A percentile compares a stretch with the other conserved stretches of the same genome.
Evolutionary conservation across 2,888 invertebrate genomes (phyloP).

Genomic region (Zygaena filipendulae): DNA sequence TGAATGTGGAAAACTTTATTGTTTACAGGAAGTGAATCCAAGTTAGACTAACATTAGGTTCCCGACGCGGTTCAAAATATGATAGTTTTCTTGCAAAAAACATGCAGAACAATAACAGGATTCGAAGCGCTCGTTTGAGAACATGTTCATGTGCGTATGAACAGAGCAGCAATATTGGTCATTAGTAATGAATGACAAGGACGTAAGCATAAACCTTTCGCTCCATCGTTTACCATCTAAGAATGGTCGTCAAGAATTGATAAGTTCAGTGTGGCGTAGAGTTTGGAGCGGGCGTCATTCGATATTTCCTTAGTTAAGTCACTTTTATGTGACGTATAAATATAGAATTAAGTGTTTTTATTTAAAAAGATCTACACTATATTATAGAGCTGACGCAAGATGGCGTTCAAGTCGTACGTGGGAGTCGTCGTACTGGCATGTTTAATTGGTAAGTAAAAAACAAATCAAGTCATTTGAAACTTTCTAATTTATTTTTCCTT

Average conservation of each 20-base stretch:
- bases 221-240: constrained; percentile 43
- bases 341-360: constrained; percentile 31
- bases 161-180: too few species aligned
- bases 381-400: too few species aligned
- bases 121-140: constrained; percentile 29
- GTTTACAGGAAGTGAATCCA: too few species aligned
- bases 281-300: constrained; percentile 48
- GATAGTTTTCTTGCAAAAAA: constrained; percentile 48
- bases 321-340: constrained; percentile 42
- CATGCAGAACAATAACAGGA: constrained; percentile 61
- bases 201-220: constrained; percentile 49
- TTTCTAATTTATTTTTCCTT: too few species aligned
- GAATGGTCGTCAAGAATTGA: constrained; percentile 55
- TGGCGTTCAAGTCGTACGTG: constrained; percentile 46
- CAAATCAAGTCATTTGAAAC: too few species aligned
- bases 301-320: constrained; percentile 34
- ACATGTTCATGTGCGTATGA: constrained; percentile 25
- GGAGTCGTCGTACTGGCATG: constrained; percentile 41
- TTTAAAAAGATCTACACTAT: too few species aligned
- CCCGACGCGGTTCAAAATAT: too few species aligned
- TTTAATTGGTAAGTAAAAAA: constrained; percentile 49
- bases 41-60: too few species aligned
- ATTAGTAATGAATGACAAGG: constrained; percentile 39
- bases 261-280: constrained; percentile 55
- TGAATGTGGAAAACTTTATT: too few species aligned